These are phyloP conservation scores for Cheirogaleus major DNA, from an alignment of 2,797 vertebrate genomes.

Conservation along the genomic window DNA sequence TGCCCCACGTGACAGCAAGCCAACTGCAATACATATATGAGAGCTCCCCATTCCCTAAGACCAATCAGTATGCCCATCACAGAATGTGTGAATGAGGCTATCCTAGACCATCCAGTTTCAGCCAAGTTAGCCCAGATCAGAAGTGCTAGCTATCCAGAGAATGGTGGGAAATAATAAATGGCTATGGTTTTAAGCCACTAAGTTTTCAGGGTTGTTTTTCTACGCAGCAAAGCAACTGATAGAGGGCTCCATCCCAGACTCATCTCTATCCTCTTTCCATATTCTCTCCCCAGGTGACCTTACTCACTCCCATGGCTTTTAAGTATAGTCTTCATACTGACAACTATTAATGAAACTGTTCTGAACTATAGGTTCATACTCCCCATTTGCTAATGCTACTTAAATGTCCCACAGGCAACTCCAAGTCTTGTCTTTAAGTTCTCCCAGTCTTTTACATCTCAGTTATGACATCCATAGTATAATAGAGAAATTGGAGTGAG, in stretches of 20 bases:
- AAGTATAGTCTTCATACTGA: background rate
- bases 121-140: background rate
- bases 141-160: background rate
- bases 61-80: background rate
- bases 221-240: background rate
- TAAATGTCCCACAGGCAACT: background rate
- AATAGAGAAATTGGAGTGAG: background rate
- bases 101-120: background rate
- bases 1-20: background rate
- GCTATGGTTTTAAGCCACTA: background rate
- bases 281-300: background rate
- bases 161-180: background rate
- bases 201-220: background rate
- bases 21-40: background rate
- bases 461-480: background rate
- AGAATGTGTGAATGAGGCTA: background rate
- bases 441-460: background rate
- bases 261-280: background rate
- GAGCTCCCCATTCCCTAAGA: background rate
- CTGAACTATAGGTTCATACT: background rate
- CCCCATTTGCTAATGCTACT: background rate
- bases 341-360: background rate
- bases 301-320: background rate
- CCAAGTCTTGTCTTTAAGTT: background rate
- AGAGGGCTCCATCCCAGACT: background rate